Evolutionary conservation across 2,113 vertebrate genomes (phyloP).

Genomic region (Megaceryle torquata): DNA sequence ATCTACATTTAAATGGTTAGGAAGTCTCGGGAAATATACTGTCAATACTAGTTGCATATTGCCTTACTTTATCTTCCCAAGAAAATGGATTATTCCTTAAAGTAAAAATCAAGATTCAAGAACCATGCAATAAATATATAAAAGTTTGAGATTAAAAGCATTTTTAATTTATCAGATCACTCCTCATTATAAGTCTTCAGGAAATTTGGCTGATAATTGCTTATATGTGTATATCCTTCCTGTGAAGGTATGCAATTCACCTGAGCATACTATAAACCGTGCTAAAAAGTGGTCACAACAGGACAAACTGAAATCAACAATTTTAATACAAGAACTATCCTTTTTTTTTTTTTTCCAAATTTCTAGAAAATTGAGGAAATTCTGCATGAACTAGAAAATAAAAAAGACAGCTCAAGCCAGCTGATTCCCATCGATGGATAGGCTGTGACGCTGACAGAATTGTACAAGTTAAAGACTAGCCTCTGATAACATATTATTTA

Average conservation of each 20-base stretch:
- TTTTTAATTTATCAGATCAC: neutral
- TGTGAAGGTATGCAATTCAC: neutral
- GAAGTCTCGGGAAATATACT: neutral
- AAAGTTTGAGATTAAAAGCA: conserved; percentile 30
- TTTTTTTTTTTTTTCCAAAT: neutral
- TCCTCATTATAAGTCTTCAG: neutral
- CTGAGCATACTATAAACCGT: neutral
- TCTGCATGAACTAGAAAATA: neutral
- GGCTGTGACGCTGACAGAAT: neutral
- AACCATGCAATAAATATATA: neutral
- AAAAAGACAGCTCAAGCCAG: neutral
- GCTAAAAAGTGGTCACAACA: neutral
- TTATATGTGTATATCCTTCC: neutral
- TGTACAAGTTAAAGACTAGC: neutral
- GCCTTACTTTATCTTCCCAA: neutral
- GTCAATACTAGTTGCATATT: neutral
- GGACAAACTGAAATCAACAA: neutral
- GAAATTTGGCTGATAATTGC: neutral
- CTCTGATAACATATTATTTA: neutral
- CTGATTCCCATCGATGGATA: neutral
- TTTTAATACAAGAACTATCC: neutral
- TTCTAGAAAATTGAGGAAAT: neutral
- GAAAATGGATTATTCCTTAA: neutral
- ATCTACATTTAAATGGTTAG: neutral
- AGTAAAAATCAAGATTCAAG: neutral